Conservation (phyloP, 2,113 vertebrate species). For the Tricholaema leucomelas region DNA sequence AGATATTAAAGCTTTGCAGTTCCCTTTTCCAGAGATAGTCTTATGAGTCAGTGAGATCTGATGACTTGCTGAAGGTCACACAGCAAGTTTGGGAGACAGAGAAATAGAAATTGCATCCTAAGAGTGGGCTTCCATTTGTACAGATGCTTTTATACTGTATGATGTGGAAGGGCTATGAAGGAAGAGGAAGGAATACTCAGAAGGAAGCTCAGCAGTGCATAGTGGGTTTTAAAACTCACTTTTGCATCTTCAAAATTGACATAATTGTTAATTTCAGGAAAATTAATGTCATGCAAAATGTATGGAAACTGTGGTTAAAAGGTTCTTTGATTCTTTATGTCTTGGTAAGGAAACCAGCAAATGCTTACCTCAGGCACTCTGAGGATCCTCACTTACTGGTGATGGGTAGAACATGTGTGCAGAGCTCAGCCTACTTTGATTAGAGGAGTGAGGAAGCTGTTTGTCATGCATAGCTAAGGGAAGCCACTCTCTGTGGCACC, state of each 20-base stretch:
- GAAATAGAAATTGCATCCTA: conserved; percentile 1
- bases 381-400: neutral
- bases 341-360: neutral
- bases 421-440: neutral
- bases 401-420: too few relatives aligned
- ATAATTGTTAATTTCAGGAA: neutral
- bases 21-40: neutral
- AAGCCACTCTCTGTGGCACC: neutral
- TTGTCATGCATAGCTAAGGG: neutral
- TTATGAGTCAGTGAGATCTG: neutral
- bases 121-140: neutral
- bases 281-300: neutral
- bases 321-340: neutral
- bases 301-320: neutral
- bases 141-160: neutral
- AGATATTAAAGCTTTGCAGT: conserved; percentile 54
- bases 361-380: neutral
- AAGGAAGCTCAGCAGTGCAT: neutral
- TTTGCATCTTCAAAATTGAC: neutral
- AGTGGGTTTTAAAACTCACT: neutral
- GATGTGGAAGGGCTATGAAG: neutral
- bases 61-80: conserved; percentile 44
- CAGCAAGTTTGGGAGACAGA: neutral
- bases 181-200: neutral
- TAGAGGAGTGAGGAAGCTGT: neutral